Evolutionary conservation across 2,113 vertebrate genomes (phyloP), one percentile per base, ranked within the genome.

Genomic region (Stomatorhinus ivindoensis): DNA sequence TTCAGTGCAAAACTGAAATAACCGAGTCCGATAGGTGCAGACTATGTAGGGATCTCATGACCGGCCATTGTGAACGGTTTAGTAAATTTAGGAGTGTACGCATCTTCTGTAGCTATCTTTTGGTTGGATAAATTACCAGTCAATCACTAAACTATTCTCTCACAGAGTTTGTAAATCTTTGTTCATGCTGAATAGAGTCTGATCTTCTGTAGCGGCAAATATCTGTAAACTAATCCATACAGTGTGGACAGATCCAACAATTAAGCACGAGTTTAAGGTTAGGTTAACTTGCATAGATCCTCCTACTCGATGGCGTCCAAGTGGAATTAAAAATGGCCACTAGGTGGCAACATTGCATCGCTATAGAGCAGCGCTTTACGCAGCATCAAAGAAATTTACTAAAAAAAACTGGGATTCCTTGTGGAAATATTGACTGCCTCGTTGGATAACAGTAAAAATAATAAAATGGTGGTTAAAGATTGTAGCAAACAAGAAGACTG

Each of bases 161-260:
- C 21, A n/a, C 42, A 27, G 24, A 2, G 3, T 15, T 13, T 46
- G 44, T 19, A 46, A 88, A 88, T 69, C 87, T 69, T 0, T 65
- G 87, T 87, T 39, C 6, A 88, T 88, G 61, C 13, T 73, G 55
- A 88, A 88, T 4, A 65, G 39, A 85, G 87, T 46, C 87, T 44
- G 19, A 15, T 65, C 39, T 46, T 2, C 9, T 58, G 31, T 31
- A 58, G 51, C 86, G 39, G 3, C 35, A n/a, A 47, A 87, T 65
- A 19, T 24, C 42, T 65, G 42, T 61, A 69, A 69, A 44, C 4
- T 7, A 19, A 42, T 80, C 35, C 73, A 42, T 42, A 80, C 69
- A 39, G 6, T 35, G 73, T 19, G 15, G 35, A 80, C 35, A 19
- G 73, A 80, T 42, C 31, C 35, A 80, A 39, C 35, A 42, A 42